These are phyloP conservation scores for Stegostoma tigrinum DNA, from an alignment of 2,113 vertebrate species.

Conservation along the genomic window DNA sequence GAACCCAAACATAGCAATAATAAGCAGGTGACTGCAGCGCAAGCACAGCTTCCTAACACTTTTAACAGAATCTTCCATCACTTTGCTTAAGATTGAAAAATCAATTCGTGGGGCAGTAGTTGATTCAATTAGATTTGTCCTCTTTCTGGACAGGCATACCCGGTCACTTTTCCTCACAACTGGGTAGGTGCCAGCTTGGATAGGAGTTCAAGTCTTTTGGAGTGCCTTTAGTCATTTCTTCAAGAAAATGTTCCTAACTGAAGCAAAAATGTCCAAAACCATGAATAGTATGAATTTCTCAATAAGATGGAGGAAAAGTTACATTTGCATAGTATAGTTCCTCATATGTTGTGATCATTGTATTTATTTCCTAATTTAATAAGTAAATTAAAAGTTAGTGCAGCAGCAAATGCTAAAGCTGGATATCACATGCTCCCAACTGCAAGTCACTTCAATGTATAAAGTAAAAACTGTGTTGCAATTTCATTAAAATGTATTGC, in stretches of 20 bases:
- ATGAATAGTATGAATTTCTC: neutral
- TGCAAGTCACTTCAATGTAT: neutral
- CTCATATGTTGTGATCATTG: neutral
- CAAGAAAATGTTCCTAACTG: neutral
- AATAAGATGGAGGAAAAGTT: neutral
- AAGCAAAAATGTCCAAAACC: neutral
- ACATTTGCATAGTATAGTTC: neutral
- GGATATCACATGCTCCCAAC: neutral
- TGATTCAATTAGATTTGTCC: neutral
- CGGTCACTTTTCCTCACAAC: neutral
- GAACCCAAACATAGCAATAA: neutral
- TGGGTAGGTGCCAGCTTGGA: neutral
- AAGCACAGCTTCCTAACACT: neutral
- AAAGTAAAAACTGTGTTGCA: neutral
- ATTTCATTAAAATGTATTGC: neutral
- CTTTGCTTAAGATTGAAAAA: neutral
- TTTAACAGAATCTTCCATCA: neutral
- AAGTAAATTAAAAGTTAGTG: neutral
- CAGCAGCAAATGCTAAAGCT: neutral
- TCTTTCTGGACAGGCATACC: neutral
- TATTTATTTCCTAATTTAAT: too few species aligned
- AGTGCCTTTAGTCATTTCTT: neutral
- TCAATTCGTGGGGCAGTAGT: neutral
- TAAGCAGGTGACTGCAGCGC: neutral
- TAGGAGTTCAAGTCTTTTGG: too few species aligned